Evolutionary conservation across 2,113 vertebrate genomes (phyloP).

Genomic region (Oxyruncus cristatus): DNA sequence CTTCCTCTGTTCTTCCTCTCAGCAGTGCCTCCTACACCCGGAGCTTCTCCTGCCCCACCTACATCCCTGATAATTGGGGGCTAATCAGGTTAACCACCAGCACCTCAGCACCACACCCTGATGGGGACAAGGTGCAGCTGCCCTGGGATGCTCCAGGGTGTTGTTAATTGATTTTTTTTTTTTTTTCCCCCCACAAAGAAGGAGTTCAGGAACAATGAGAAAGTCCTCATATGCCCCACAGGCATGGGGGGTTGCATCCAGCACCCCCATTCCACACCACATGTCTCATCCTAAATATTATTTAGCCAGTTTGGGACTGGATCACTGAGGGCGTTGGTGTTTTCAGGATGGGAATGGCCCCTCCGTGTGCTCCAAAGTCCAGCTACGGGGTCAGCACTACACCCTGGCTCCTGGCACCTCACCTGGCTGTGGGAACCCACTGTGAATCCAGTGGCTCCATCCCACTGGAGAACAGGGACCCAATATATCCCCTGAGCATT

Average conservation of each 20-base stretch:
- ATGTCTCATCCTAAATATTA: rapidly evolving
- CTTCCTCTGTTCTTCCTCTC: not conserved
- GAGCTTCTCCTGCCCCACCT: rapidly evolving
- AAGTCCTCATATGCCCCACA: rapidly evolving
- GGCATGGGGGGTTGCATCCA: too few relatives aligned
- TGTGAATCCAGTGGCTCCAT: too few relatives aligned
- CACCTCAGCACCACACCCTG: not conserved
- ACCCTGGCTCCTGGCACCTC: not conserved
- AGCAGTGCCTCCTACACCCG: not conserved
- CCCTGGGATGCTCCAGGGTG: rapidly evolving
- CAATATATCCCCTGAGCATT: not conserved
- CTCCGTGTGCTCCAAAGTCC: rapidly evolving
- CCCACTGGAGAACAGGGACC: not conserved
- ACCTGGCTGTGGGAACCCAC: not conserved
- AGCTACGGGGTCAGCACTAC: rapidly evolving
- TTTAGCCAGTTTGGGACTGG: rapidly evolving
- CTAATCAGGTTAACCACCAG: not conserved
- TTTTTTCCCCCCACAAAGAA: rapidly evolving
- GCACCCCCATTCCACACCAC: rapidly evolving
- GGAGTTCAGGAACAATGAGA: rapidly evolving
- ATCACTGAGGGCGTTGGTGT: not conserved
- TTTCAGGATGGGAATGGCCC: rapidly evolving
- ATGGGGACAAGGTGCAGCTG: rapidly evolving
- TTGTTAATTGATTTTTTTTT: not conserved
- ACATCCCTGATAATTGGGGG: not conserved